Evolutionary conservation across 2,888 invertebrate genomes (phyloP).

Genomic region (Trissolcus brochymenae): DNA sequence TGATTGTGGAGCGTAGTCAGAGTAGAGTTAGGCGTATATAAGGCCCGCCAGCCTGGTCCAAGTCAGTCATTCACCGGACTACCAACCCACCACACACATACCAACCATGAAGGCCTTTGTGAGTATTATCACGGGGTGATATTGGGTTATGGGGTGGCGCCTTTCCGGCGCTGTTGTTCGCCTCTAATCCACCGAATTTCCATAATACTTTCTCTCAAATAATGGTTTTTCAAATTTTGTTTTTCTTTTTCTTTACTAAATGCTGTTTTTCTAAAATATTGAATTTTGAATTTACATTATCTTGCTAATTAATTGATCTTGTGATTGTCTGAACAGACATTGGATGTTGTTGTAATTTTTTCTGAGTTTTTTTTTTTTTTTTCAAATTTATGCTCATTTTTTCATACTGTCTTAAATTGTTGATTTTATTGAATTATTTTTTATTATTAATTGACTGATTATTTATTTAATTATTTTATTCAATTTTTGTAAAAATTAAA

Average conservation of each 20-base stretch:
- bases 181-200: neutral
- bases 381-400: too few relatives aligned
- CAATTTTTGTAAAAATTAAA: too few relatives aligned
- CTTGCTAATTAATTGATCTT: too few relatives aligned
- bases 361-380: too few relatives aligned
- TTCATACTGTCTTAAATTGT: too few relatives aligned
- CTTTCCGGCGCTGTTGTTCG: constrained; percentile 22
- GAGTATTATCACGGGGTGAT: constrained; percentile 68
- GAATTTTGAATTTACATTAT: too few relatives aligned
- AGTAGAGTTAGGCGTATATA: constrained; percentile 76
- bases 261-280: neutral
- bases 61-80: constrained; percentile 77
- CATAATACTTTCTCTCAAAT: neutral
- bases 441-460: too few relatives aligned
- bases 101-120: constrained; percentile 77
- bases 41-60: constrained; percentile 74
- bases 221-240: neutral
- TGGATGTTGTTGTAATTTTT: too few relatives aligned
- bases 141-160: constrained; percentile 38
- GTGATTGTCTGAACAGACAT: too few relatives aligned
- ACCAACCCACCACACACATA: constrained; percentile 76
- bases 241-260: neutral
- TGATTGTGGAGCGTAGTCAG: constrained; percentile 76
- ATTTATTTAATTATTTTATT: too few relatives aligned
- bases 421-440: too few relatives aligned